Conservation (phyloP, 2,113 vertebrate genomes). For the Ginglymostoma cirratum region DNA sequence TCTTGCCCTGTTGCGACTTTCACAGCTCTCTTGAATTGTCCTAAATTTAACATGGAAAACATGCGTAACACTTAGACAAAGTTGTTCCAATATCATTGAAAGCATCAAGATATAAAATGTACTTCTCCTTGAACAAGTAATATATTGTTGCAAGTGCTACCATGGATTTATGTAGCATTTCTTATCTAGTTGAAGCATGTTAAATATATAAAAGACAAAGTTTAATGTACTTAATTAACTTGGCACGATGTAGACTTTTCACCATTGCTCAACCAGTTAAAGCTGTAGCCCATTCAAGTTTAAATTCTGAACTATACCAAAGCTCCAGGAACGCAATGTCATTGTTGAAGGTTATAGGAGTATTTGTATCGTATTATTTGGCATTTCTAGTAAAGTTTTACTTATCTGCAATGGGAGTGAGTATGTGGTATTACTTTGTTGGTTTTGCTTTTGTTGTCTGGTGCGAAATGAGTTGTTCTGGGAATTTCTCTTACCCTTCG, state of each 20-base stretch:
- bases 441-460: background rate
- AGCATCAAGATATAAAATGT: background rate
- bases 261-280: background rate
- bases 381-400: background rate
- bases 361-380: background rate
- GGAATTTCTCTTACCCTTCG: background rate
- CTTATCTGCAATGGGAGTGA: background rate
- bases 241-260: background rate
- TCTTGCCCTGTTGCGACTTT: slow-evolving; percentile 87
- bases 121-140: background rate
- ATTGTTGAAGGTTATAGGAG: background rate
- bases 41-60: slow-evolving; percentile 53
- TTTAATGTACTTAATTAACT: background rate
- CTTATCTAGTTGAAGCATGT: background rate
- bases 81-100: background rate
- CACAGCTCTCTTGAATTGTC: slow-evolving; percentile 88
- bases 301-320: background rate
- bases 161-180: background rate
- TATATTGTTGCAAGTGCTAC: background rate
- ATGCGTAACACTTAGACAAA: background rate
- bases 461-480: background rate
- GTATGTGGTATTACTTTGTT: background rate
- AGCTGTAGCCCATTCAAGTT: background rate
- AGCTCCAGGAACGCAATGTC: background rate
- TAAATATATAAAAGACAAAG: background rate